phyloP scores from a whole-genome alignment of 2,113 vertebrate genomes.

The Diadophis punctatus region DNA sequence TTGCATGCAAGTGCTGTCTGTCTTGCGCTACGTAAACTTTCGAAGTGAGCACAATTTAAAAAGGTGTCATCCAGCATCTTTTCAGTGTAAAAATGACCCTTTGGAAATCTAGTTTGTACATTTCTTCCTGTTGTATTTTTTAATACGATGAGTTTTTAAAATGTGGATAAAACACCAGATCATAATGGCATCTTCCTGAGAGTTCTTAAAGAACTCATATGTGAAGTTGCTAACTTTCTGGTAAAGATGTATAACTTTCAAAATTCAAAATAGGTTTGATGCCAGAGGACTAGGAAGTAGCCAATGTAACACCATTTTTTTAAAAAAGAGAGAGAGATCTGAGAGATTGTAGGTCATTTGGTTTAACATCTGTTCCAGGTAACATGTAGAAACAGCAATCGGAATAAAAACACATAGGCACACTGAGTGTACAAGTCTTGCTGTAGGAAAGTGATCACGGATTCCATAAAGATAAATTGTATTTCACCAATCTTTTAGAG shows the following conservation, averaged over 20 bases:
- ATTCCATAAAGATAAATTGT: not conserved
- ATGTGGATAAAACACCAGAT: slow-evolving; percentile 32
- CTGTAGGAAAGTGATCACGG: not conserved
- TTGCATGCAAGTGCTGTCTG: slow-evolving; percentile 33
- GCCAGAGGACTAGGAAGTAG: not conserved
- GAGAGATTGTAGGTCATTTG: not conserved
- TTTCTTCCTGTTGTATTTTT: slow-evolving; percentile 63
- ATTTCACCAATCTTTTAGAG: not conserved
- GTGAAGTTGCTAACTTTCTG: not conserved
- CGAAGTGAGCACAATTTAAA: slow-evolving; percentile 58
- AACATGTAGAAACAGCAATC: not conserved
- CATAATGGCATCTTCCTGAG: not conserved
- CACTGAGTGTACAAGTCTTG: not conserved
- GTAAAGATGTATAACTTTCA: not conserved
- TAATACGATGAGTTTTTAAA: slow-evolving; percentile 63
- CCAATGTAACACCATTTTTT: not conserved
- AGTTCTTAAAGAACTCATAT: not conserved
- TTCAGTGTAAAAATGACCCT: slow-evolving; percentile 53
- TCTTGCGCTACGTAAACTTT: slow-evolving; percentile 53
- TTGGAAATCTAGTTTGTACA: slow-evolving; percentile 65
- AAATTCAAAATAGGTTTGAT: not conserved
- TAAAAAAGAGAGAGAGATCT: not conserved
- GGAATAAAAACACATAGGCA: not conserved
- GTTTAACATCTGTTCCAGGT: not conserved
- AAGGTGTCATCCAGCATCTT: slow-evolving; percentile 49